Evolutionary conservation across 2,113 vertebrate species (phyloP).

Genomic region (Copsychus sechellarum): DNA sequence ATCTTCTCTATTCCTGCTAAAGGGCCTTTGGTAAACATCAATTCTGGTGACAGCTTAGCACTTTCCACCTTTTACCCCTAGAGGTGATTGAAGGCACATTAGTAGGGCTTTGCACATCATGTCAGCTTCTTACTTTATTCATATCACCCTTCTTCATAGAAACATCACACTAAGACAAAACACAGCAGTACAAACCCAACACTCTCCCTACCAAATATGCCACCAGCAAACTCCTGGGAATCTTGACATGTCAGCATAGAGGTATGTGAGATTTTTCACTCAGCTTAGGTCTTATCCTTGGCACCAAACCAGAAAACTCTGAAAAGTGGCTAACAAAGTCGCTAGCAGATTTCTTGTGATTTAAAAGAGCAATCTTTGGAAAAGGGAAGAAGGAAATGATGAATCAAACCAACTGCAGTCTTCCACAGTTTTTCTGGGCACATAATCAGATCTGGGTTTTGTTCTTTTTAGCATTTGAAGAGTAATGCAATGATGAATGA

Average conservation of each 20-base stretch:
- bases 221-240: not conserved
- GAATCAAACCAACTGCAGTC: not conserved
- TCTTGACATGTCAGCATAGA: not conserved
- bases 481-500: not conserved
- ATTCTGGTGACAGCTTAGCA: not conserved
- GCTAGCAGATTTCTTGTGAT: not conserved
- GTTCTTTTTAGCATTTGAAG: not conserved
- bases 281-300: not conserved
- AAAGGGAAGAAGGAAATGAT: not conserved
- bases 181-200: not conserved
- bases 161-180: not conserved
- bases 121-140: not conserved
- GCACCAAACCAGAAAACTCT: not conserved
- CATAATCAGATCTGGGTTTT: slow-evolving; percentile 4
- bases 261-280: not conserved
- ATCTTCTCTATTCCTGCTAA: not conserved
- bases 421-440: slow-evolving; percentile 14
- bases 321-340: not conserved
- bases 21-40: not conserved
- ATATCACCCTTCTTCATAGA: not conserved
- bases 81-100: not conserved
- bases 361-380: not conserved
- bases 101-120: not conserved
- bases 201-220: not conserved
- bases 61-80: not conserved